A percentile compares a stretch with the other conserved stretches of the same genome.
Conservation (phyloP, 1,140 invertebrate genomes). For the Bombus impatiens region DNA sequence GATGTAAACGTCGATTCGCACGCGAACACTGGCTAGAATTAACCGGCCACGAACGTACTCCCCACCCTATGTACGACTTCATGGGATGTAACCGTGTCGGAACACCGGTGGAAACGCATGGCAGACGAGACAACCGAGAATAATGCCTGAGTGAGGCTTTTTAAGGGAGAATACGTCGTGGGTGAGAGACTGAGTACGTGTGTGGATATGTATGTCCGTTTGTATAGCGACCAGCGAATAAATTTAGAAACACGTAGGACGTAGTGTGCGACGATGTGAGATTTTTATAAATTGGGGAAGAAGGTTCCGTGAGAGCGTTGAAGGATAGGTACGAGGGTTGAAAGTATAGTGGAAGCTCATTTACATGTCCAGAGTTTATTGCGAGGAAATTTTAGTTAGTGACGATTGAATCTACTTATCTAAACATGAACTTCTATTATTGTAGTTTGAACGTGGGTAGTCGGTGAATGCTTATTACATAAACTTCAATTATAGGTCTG, state of each 20-base stretch:
- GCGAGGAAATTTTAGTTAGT: neutral
- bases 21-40: slow-evolving; percentile 19
- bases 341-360: neutral
- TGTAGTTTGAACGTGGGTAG: neutral
- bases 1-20: slow-evolving; percentile 31
- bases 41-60: neutral
- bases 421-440: neutral
- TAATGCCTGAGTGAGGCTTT: neutral
- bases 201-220: neutral
- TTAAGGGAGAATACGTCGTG: neutral
- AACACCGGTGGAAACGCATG: slow-evolving; percentile 1
- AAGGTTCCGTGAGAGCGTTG: too few relatives aligned
- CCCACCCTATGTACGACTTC: neutral
- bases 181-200: neutral
- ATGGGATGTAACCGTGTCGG: slow-evolving; percentile 19
- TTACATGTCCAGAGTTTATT: neutral
- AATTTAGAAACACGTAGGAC: too few relatives aligned
- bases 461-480: neutral
- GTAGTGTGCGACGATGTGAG: too few relatives aligned
- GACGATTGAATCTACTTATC: too few relatives aligned
- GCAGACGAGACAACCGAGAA: slow-evolving; percentile 7
- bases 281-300: too few relatives aligned
- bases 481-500: neutral
- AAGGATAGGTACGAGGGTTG: too few relatives aligned
- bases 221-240: too few relatives aligned